These are phyloP conservation scores for Paragorgia papillata DNA, from an alignment of 92 coral and sea anemone species.

Conservation along the genomic window DNA sequence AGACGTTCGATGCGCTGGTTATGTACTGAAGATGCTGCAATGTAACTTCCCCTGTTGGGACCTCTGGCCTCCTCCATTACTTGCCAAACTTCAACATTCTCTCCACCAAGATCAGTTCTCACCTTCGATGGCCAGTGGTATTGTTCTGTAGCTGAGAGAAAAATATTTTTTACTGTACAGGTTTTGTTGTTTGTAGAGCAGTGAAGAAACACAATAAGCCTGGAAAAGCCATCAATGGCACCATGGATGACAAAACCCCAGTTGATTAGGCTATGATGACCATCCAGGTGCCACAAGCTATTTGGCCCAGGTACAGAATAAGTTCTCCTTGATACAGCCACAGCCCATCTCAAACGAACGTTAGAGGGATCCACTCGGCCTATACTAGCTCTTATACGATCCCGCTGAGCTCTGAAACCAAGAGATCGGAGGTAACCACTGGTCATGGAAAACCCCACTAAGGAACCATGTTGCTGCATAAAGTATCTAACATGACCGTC, in stretches of 20 bases:
- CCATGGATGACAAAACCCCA: slow-evolving; percentile 36
- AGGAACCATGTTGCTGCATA: too few relatives aligned
- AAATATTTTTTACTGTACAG: too few relatives aligned
- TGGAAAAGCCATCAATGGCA: slow-evolving; percentile 14
- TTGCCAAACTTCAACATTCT: slow-evolving; percentile 14
- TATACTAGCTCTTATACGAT: too few relatives aligned
- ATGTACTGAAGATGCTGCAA: slow-evolving; percentile 20
- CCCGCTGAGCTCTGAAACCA: too few relatives aligned
- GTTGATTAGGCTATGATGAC: slow-evolving; percentile 27
- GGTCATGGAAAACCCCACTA: too few relatives aligned
- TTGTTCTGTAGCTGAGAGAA: too few relatives aligned
- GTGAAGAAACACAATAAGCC: slow-evolving; percentile 32
- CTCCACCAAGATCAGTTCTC: slow-evolving; percentile 24
- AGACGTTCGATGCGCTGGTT: slow-evolving; percentile 30
- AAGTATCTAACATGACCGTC: too few relatives aligned
- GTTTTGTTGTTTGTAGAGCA: too few relatives aligned
- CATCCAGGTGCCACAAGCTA: slow-evolving; percentile 26
- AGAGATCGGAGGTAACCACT: too few relatives aligned
- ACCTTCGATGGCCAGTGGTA: slow-evolving; percentile 35
- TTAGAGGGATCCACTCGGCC: too few relatives aligned
- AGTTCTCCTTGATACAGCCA: slow-evolving; percentile 27
- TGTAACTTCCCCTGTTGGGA: slow-evolving; percentile 27
- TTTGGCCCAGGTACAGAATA: slow-evolving; percentile 11
- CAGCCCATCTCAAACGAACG: slow-evolving; percentile 38
- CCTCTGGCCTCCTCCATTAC: slow-evolving; percentile 31